These are phyloP conservation scores for Catostomus latipinnis DNA, from an alignment of 2,797 vertebrate genomes.

Conservation along the genomic window DNA sequence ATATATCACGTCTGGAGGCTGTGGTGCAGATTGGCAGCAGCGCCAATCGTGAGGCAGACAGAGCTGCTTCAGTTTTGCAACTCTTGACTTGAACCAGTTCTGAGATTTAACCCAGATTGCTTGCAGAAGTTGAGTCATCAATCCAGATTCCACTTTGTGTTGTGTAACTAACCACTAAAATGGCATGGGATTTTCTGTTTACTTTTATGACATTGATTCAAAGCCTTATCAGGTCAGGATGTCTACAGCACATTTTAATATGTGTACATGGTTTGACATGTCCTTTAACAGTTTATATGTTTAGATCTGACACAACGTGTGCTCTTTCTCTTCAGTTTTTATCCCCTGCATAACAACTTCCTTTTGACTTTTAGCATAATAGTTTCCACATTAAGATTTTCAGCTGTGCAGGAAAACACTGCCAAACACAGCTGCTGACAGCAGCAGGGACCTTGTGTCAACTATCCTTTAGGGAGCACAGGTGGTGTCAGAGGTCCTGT, in stretches of 20 bases:
- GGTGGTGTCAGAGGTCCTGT: background rate
- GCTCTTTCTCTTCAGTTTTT: background rate
- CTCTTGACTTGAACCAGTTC: conserved; percentile 19
- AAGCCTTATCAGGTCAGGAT: conserved; percentile 22
- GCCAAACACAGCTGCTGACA: conserved; percentile 12
- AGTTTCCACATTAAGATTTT: conserved; percentile 30
- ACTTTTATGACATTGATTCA: conserved; percentile 2
- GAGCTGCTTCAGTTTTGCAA: conserved; percentile 29
- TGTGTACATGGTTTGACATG: conserved; percentile 5
- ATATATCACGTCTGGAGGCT: conserved; percentile 5
- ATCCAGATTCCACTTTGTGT: conserved; percentile 9
- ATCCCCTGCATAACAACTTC: background rate
- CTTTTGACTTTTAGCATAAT: conserved; percentile 5
- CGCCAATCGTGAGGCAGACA: conserved; percentile 33
- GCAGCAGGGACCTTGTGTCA: conserved; percentile 28
- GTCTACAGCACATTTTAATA: conserved; percentile 23
- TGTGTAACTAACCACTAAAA: conserved; percentile 26
- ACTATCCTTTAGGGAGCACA: conserved; percentile 6
- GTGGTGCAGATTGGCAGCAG: conserved; percentile 17
- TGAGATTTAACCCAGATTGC: conserved; percentile 53
- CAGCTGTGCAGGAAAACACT: background rate
- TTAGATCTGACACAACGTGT: background rate
- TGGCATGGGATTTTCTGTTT: conserved; percentile 10
- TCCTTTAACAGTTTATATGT: background rate
- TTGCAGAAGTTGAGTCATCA: conserved; percentile 48